Evolutionary conservation across 2,797 vertebrate species (phyloP).

Genomic region (Myotis findleyi): DNA sequence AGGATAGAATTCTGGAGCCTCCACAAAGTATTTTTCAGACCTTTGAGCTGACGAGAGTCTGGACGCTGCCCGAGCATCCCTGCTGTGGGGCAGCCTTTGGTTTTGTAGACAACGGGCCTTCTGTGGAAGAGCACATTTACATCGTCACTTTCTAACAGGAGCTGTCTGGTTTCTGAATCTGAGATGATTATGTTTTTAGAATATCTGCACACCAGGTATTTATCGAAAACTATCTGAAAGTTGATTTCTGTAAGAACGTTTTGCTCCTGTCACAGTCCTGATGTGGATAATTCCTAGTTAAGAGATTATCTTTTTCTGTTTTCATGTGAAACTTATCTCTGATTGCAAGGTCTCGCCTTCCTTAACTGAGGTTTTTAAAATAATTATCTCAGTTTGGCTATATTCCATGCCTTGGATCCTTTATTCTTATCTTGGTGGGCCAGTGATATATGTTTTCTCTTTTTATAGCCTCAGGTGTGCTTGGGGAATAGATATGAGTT

Average conservation of each 20-base stretch:
- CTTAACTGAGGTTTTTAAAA: background rate
- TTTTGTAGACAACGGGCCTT: background rate
- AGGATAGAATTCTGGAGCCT: background rate
- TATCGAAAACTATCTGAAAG: background rate
- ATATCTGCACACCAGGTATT: background rate
- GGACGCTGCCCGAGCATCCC: too few species aligned
- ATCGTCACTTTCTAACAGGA: background rate
- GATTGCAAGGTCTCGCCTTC: background rate
- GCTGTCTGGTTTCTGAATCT: background rate
- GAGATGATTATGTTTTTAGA: background rate
- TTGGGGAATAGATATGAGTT: conserved; percentile 17
- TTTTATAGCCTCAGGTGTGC: background rate
- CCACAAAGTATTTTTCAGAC: background rate
- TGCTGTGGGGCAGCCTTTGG: too few species aligned
- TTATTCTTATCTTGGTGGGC: background rate
- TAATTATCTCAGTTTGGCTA: background rate
- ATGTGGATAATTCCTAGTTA: background rate
- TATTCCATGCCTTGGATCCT: background rate
- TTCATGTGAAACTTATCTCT: background rate
- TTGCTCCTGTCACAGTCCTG: background rate
- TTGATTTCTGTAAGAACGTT: background rate
- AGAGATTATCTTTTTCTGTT: background rate
- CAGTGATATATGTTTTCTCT: background rate
- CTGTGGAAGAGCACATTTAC: background rate
- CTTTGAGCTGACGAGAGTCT: background rate